phyloP scores from a whole-genome alignment of 1,140 invertebrate genomes.

The Forficula auricularia region DNA sequence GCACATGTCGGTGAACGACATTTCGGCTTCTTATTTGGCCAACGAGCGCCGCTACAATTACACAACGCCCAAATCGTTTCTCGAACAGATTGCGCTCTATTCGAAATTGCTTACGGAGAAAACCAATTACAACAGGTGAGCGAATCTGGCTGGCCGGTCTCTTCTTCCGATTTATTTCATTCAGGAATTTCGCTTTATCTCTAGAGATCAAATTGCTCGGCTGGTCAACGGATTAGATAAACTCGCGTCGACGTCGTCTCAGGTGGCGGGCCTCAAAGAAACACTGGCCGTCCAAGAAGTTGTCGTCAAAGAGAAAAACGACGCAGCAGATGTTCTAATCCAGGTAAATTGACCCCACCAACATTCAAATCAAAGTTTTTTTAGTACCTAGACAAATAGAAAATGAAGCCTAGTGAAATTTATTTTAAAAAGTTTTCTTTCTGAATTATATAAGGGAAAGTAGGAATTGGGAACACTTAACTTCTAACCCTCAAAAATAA shows the following conservation, averaged over 20 bases:
- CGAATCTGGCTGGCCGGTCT: no score
- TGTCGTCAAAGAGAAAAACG: constrained; percentile 72
- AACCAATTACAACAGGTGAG: constrained; percentile 33
- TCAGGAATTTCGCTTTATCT: no score
- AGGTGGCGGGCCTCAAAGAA: constrained; percentile 56
- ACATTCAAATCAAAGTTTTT: no score
- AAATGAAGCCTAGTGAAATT: no score
- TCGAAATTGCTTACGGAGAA: constrained; percentile 63
- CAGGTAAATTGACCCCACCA: constrained; percentile 21
- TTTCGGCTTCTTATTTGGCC: constrained; percentile 47
- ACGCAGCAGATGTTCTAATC: constrained; percentile 77
- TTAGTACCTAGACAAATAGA: no score
- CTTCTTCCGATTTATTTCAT: no score
- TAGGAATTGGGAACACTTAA: no score
- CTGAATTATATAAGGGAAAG: no score
- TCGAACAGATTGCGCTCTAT: constrained; percentile 85
- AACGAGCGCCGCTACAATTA: constrained; percentile 90
- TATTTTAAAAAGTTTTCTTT: no score
- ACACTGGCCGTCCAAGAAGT: constrained; percentile 76
- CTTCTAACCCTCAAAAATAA: no score
- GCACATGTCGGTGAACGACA: constrained; percentile 72
- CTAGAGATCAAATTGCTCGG: constrained; percentile 55
- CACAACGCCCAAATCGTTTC: constrained; percentile 86
- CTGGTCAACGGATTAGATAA: constrained; percentile 79
- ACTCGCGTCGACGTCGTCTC: constrained; percentile 58